A percentile compares a stretch with the other conserved stretches of the same genome.
phyloP scores from a whole-genome alignment of 2,797 vertebrate genomes.

The Varecia variegata region DNA sequence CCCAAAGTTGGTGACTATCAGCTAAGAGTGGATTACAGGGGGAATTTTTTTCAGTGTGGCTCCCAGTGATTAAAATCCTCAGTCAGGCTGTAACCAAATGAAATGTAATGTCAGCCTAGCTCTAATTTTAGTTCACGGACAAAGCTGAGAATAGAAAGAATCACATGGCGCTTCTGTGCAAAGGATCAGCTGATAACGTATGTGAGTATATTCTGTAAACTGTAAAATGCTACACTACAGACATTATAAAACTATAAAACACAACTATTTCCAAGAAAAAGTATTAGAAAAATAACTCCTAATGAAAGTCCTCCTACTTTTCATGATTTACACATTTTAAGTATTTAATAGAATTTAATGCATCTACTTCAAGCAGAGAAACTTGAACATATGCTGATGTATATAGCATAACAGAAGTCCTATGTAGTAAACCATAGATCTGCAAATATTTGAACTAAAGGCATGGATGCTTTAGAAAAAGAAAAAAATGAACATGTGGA shows the following conservation, averaged over 20 bases:
- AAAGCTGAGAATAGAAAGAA: slow-evolving; percentile 82
- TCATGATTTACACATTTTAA: background rate
- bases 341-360: background rate
- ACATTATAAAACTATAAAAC: background rate
- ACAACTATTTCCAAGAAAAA: background rate
- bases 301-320: background rate
- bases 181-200: background rate
- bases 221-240: background rate
- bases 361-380: background rate
- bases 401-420: background rate
- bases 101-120: slow-evolving; percentile 70
- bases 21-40: background rate
- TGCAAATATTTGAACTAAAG: background rate
- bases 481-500: background rate
- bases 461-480: background rate
- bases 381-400: background rate
- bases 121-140: slow-evolving; percentile 84
- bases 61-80: slow-evolving; percentile 67
- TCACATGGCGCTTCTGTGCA: slow-evolving; percentile 77
- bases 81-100: slow-evolving; percentile 41
- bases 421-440: background rate
- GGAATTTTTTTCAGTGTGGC: slow-evolving; percentile 39
- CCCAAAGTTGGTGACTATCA: slow-evolving; percentile 47
- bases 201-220: background rate
- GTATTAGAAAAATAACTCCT: background rate